A percentile compares a stretch with the other conserved stretches of the same genome.
Evolutionary conservation across 2,888 invertebrate species (phyloP).

Genomic region (Tolmerus cingulatus): DNA sequence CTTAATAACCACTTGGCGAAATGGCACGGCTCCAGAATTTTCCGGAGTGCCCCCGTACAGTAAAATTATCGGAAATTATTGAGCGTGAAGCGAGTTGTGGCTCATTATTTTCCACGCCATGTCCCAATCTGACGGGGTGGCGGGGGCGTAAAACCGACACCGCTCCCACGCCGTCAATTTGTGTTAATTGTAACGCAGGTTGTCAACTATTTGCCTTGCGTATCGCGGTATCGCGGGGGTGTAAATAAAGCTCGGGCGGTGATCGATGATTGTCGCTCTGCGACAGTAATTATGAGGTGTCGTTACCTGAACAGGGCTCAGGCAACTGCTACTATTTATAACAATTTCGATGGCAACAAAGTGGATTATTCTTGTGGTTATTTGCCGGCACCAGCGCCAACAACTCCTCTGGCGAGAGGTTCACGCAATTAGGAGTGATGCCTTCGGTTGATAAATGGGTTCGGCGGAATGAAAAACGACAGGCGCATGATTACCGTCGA

Average conservation of each 20-base stretch:
- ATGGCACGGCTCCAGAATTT: neutral
- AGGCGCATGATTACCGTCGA: neutral
- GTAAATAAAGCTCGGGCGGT: neutral
- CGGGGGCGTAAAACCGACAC: neutral
- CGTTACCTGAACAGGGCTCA: neutral
- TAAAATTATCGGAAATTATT: neutral
- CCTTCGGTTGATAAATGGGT: neutral
- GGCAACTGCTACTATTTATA: neutral
- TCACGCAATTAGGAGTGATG: neutral
- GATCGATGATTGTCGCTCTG: neutral
- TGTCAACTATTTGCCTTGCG: slow-evolving; percentile 8
- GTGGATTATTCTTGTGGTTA: neutral
- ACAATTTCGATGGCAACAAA: neutral
- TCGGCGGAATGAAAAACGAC: neutral
- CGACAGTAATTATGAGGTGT: neutral
- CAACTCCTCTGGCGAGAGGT: neutral
- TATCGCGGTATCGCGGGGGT: neutral
- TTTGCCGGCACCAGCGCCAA: neutral
- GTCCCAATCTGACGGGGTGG: neutral
- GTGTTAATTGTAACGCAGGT: neutral
- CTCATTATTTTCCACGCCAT: neutral
- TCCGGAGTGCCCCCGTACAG: neutral
- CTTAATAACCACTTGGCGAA: slow-evolving; percentile 16
- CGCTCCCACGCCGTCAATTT: neutral
- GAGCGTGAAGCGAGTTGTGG: slow-evolving; percentile 5